Evolutionary conservation across 2,113 vertebrate genomes (phyloP), one percentile per base, ranked within the genome.

Genomic region (Percopsis transmontana): DNA sequence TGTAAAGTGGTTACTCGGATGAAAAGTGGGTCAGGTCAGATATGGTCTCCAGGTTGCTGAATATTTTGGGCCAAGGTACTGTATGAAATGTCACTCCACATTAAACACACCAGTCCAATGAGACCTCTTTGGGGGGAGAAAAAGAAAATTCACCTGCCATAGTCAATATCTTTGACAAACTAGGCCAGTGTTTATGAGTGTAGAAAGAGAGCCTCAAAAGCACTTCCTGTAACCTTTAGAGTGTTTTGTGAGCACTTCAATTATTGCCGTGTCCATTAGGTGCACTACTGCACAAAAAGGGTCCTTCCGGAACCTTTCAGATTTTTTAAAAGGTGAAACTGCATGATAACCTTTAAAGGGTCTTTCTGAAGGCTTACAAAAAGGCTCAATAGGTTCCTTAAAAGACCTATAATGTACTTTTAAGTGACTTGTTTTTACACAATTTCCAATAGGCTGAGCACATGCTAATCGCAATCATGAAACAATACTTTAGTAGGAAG

Each of bases 21-120:
- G 56, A 66, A 86, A 90, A 89, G 69, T 91, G 68, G 88, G 88
- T 87, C 86, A 85, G 82, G 79, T 81, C 80, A 82, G 50, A 67
- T 74, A 56, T 64, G 8, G 23, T 84, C 67, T 83, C 72, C 69
- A 76, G 67, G 65, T 85, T 82, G 63, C 68, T 68, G 62, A 82
- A 82, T 52, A 64, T 74, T 74, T 76, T 40, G 69, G 81, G 77
- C 79, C 85, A 84, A 44, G 45, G 24, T 12, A 51, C 7, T 18
- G 5, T 5, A 42, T 27, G 65, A 79, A 79, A 77, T 72, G 84
- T 89, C 86, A 82, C 78, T 63, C 58, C 72, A n/a, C 68, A 82
- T 88, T 82, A 84, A 72, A 87, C 60, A 70, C 79, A 67, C 60
- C 61, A 78, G 71, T 77, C 73, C 68, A 67, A 81, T 53, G 65